Base-by-base conservation (phyloP, 1,140 invertebrate species). In the Drosophila paulistorum region DNA sequence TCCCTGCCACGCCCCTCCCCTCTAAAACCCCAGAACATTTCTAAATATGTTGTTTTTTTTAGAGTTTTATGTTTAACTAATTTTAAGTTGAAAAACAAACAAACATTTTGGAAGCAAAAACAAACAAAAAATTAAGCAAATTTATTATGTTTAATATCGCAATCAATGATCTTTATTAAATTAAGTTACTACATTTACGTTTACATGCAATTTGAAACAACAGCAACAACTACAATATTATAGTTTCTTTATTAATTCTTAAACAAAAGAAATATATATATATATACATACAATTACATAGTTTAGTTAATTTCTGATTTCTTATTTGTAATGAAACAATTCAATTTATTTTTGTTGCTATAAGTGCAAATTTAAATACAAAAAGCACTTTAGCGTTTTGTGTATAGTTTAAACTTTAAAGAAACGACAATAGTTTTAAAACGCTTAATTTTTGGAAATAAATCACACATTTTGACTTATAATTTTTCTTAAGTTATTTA, bases 61-160 rank as follows among this genome's bases (percentile, higher is more conserved):
- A 83, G 78, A 85, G 78, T 70, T 84, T 79, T 78, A 82, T 65
- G 71, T 89, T 89, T 89, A 89, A 89, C 84, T 89, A 89, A 81
- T 89, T 89, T 87, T 89, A 87, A 79, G 79, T 87, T 86, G 51
- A 42, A 65, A 30, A 30, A 30, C 30, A 30, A 6, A 30, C 30
- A 30, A 75, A 54, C 39, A 66, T 74, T 55, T 42, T 39, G 70
- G 58, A 68, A 77, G 7, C 13, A 64, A 14, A 68, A 63, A 59
- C 20, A 64, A 55, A 48, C 37, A 64, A 59, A 59, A 37, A 63
- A 65, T 60, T 41, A 39, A 60, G 48, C 30, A 65, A 69, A 68
- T 68, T 33, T 51, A 68, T 71, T 64, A 68, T 68, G 60, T 35
- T 59, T 69, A 67, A 68, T 54, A 81, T 69, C 57, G 30, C 42